phyloP scores from a whole-genome alignment of 2,888 invertebrate genomes.

The Hololepta plana region DNA sequence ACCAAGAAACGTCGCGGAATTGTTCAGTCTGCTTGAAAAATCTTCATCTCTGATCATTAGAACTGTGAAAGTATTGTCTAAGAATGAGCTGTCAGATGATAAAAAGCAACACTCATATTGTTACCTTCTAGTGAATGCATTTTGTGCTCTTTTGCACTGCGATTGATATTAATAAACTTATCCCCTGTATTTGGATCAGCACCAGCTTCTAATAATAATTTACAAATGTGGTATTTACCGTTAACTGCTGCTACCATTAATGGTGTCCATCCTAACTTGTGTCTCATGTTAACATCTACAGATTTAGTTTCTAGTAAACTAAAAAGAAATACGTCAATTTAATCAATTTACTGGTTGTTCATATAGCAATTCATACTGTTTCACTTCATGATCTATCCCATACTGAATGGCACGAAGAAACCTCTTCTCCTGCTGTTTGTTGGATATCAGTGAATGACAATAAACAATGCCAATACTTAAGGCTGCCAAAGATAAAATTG shows the following conservation, averaged over 20 bases:
- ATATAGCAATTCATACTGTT: conserved; percentile 21
- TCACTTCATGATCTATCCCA: conserved; percentile 30
- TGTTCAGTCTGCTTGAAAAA: conserved; percentile 53
- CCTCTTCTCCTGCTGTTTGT: too few species aligned
- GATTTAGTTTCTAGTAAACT: too few species aligned
- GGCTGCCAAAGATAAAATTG: too few species aligned
- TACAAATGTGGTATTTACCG: conserved; percentile 40
- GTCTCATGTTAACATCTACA: conserved; percentile 55
- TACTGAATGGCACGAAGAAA: conserved; percentile 33
- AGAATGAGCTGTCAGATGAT: too few species aligned
- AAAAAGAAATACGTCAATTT: too few species aligned
- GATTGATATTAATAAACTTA: conserved; percentile 52
- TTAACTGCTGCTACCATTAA: conserved; percentile 73
- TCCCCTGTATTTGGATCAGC: conserved; percentile 62
- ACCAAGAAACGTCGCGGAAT: conserved; percentile 59
- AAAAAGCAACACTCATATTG: conserved; percentile 3
- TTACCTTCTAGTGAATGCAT: conserved; percentile 57
- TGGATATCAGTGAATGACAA: too few species aligned
- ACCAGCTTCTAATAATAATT: conserved; percentile 48
- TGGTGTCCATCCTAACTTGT: conserved; percentile 73
- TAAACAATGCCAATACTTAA: too few species aligned
- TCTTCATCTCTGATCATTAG: conserved; percentile 59
- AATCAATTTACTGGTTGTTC: too few species aligned
- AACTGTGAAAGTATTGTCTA: conserved; percentile 28
- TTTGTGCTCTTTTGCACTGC: conserved; percentile 44